Percentiles rank a stretch among this genome's conserved stretches.
Evolutionary conservation across 2,113 vertebrate species (phyloP).

Genomic region (Sinocyclocheilus anophthalmus): DNA sequence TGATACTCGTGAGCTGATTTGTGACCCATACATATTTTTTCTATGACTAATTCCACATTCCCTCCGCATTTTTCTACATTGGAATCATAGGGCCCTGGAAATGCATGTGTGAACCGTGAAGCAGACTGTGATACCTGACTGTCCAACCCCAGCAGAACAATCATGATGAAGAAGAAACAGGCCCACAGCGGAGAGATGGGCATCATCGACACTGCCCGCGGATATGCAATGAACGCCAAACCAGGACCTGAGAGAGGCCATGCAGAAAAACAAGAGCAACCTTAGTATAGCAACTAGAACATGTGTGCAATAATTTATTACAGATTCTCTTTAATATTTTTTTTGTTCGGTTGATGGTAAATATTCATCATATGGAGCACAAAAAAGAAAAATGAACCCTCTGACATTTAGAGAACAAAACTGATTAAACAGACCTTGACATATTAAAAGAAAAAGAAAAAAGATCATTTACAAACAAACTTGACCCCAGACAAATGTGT

Average conservation of each 20-base stretch:
- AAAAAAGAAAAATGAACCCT: not conserved
- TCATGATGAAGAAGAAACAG: slow-evolving; percentile 96
- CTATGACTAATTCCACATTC: too few relatives aligned
- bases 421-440: not conserved
- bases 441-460: not conserved
- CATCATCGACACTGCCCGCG: slow-evolving; percentile 96
- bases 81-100: too few relatives aligned
- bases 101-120: not conserved
- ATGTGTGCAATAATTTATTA: not conserved
- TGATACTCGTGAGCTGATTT: too few relatives aligned
- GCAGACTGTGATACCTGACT: slow-evolving; percentile 82
- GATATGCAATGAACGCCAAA: slow-evolving; percentile 96
- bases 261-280: not conserved
- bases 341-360: not conserved
- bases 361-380: not conserved
- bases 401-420: not conserved
- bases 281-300: not conserved
- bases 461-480: not conserved
- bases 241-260: slow-evolving; percentile 82
- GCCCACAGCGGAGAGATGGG: slow-evolving; percentile 95
- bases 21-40: too few relatives aligned
- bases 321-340: not conserved
- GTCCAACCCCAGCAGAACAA: slow-evolving; percentile 92
- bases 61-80: too few relatives aligned
- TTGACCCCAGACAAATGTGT: not conserved